Conservation (phyloP, 2,797 vertebrate genomes). For the Chloroceryle inda region DNA sequence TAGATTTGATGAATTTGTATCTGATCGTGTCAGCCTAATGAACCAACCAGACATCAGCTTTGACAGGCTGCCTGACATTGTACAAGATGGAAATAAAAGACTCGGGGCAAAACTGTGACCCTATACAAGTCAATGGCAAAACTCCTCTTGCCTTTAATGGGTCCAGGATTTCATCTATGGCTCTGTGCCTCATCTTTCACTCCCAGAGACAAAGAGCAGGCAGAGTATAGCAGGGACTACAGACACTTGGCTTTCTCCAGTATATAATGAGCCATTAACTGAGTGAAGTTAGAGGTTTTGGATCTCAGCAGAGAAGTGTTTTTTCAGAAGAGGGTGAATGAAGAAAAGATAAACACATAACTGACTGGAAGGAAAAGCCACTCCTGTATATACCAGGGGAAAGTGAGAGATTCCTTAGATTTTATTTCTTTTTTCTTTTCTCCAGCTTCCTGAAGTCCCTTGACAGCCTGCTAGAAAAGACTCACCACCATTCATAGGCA, state of each 20-base stretch:
- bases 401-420: background rate
- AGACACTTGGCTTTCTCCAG: background rate
- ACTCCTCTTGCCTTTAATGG: slow-evolving; percentile 43
- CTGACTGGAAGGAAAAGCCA: slow-evolving; percentile 21
- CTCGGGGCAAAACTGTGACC: slow-evolving; percentile 46
- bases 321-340: background rate
- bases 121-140: slow-evolving; percentile 41
- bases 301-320: background rate
- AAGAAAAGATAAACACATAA: slow-evolving; percentile 29
- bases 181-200: slow-evolving; percentile 37
- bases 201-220: slow-evolving; percentile 25
- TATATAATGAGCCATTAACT: slow-evolving; percentile 35
- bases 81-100: slow-evolving; percentile 47
- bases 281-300: slow-evolving; percentile 23
- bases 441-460: background rate
- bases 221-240: background rate
- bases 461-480: background rate
- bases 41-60: background rate
- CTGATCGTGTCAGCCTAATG: slow-evolving; percentile 49
- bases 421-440: background rate
- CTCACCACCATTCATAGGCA: background rate
- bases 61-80: slow-evolving; percentile 45
- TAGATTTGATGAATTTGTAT: slow-evolving; percentile 14
- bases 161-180: slow-evolving; percentile 29
- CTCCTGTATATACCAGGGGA: background rate